phyloP scores from a whole-genome alignment of 1,140 invertebrate species.

The Venturia canescens region DNA sequence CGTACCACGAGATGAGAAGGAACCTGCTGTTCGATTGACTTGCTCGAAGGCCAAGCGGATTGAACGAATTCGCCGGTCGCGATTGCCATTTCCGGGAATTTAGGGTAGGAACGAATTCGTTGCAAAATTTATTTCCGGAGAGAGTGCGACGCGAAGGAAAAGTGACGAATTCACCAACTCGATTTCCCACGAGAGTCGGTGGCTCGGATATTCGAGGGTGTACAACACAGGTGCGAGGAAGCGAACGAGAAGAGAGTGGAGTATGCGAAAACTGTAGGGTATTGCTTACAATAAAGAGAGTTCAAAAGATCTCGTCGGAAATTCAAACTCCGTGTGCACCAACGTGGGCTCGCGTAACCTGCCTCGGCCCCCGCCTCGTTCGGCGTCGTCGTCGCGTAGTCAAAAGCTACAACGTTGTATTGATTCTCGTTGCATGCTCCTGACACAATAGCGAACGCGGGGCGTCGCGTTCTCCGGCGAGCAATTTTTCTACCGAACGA shows the following conservation, averaged over 20 bases:
- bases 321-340: background rate
- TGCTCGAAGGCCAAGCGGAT: background rate
- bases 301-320: slow-evolving; percentile 7
- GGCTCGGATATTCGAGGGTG: background rate
- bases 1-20: too few relatives aligned
- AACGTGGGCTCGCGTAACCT: background rate
- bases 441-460: background rate
- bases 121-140: background rate
- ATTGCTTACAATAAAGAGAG: background rate
- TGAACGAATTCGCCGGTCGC: background rate
- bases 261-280: background rate
- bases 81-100: background rate
- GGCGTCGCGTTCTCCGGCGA: background rate
- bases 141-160: background rate
- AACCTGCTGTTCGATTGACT: background rate
- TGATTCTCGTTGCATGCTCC: slow-evolving; percentile 23
- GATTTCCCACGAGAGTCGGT: background rate
- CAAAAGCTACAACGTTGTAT: slow-evolving; percentile 4
- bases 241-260: background rate
- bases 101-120: background rate
- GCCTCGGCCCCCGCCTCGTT: background rate
- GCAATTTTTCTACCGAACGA: slow-evolving; percentile 1
- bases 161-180: background rate
- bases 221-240: background rate
- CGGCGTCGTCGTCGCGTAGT: slow-evolving; percentile 13